Conservation (phyloP, 92 coral and sea anemone species). For the Scolanthus callimorphus region DNA sequence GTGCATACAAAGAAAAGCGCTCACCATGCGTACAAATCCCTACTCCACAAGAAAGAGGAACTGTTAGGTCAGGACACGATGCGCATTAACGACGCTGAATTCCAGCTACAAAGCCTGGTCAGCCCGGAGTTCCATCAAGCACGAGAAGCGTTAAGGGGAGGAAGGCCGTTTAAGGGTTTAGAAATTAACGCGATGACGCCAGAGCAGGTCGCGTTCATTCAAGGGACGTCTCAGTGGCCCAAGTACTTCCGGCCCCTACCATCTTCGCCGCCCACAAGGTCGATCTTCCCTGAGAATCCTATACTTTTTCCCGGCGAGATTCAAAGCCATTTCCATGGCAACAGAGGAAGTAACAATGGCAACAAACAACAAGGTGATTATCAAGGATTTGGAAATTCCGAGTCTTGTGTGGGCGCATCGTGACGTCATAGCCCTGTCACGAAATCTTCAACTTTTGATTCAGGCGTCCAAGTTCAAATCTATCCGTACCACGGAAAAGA, state of each 20-base stretch:
- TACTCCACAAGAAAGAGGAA: conserved; percentile 72
- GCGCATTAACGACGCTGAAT: conserved; percentile 66
- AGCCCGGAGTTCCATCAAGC: conserved; percentile 78
- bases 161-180: conserved; percentile 34
- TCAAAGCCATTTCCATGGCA: no score
- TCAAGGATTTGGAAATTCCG: no score
- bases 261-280: conserved; percentile 1
- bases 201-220: conserved; percentile 76
- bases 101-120: conserved; percentile 66
- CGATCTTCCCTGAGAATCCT: conserved; percentile 83
- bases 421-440: no score
- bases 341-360: no score
- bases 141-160: conserved; percentile 9
- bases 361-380: no score
- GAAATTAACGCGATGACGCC: conserved; percentile 76
- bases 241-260: conserved; percentile 59
- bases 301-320: conserved; percentile 58
- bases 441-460: no score
- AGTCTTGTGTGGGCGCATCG: no score
- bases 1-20: no score
- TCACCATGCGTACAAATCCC: no score
- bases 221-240: conserved; percentile 78
- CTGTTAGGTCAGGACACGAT: conserved; percentile 74
- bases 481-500: no score
- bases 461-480: no score